Conservation (phyloP, 2,888 invertebrate genomes). For the Malthinus flaveolus region DNA sequence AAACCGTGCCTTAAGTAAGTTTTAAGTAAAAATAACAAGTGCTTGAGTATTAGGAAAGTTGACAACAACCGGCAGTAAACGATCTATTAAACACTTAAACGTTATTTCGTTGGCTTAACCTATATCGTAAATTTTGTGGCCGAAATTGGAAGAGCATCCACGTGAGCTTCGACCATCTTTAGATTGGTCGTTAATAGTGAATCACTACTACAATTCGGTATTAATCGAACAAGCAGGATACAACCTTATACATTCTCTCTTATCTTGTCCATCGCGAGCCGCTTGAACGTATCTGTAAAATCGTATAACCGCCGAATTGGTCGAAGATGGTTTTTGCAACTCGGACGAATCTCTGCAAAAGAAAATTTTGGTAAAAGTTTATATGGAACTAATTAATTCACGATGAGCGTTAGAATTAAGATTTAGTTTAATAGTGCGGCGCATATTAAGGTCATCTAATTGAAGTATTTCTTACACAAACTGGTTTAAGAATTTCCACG, state of each 20-base stretch:
- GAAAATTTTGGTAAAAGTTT: conserved; percentile 12
- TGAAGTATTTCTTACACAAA: no score
- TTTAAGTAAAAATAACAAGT: no score
- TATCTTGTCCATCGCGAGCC: conserved; percentile 81
- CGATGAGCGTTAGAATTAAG: background rate
- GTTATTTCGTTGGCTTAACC: no score
- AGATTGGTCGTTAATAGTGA: no score
- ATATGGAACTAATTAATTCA: background rate
- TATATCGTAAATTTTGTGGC: no score
- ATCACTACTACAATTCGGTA: conserved; percentile 55
- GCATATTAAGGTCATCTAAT: background rate
- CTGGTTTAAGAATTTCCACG: no score
- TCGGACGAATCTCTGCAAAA: conserved; percentile 74
- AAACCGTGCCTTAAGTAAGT: no score
- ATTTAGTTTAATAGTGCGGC: conserved; percentile 4
- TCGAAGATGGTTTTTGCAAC: conserved; percentile 66
- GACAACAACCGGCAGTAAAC: no score
- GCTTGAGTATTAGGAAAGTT: no score
- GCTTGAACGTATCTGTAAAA: conserved; percentile 81
- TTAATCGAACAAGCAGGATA: conserved; percentile 73
- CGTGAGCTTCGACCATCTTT: no score
- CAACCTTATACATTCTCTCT: conserved; percentile 69
- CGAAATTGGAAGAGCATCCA: no score
- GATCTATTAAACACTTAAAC: no score
- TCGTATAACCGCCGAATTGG: conserved; percentile 71